A percentile compares a stretch with the other conserved stretches of the same genome.
Evolutionary conservation across 2,888 invertebrate species (phyloP).

Genomic region (Dinocampus coccinellae): DNA sequence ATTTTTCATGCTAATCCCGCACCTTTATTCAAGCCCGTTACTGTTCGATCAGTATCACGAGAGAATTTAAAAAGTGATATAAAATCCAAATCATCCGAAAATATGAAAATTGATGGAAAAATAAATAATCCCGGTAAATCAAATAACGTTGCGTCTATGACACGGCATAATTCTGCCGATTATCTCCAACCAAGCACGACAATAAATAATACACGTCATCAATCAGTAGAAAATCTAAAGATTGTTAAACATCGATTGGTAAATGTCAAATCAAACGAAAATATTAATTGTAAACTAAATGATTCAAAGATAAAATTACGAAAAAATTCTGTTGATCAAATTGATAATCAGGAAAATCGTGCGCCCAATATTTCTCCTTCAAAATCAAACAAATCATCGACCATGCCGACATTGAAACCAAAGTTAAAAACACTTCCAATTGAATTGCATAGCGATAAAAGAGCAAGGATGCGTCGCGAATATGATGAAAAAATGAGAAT

Average conservation of each 20-base stretch:
- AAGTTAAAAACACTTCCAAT: slow-evolving; percentile 27
- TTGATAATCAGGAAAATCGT: slow-evolving; percentile 11
- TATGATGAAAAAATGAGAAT: slow-evolving; percentile 72
- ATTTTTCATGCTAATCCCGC: slow-evolving; percentile 81
- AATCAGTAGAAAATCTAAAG: slow-evolving; percentile 13
- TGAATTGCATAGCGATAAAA: slow-evolving; percentile 74
- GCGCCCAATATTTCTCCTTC: background rate
- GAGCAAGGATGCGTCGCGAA: slow-evolving; percentile 75
- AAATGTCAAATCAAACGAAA: slow-evolving; percentile 9
- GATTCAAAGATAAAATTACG: background rate
- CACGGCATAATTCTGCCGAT: background rate
- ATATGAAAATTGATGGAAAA: background rate
- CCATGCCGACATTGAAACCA: slow-evolving; percentile 31
- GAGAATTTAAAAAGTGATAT: slow-evolving; percentile 42
- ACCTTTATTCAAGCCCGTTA: slow-evolving; percentile 72
- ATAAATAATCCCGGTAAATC: background rate
- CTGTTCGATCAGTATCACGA: slow-evolving; percentile 60
- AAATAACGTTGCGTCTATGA: background rate
- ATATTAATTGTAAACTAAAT: background rate
- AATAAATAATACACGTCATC: background rate
- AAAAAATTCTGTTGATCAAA: background rate
- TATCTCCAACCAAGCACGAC: background rate
- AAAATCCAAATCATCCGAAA: slow-evolving; percentile 14
- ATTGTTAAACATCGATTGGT: background rate
- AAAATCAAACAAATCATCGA: background rate